Conservation (phyloP, 2,797 vertebrate genomes). For the Macropus fuliginosus region DNA sequence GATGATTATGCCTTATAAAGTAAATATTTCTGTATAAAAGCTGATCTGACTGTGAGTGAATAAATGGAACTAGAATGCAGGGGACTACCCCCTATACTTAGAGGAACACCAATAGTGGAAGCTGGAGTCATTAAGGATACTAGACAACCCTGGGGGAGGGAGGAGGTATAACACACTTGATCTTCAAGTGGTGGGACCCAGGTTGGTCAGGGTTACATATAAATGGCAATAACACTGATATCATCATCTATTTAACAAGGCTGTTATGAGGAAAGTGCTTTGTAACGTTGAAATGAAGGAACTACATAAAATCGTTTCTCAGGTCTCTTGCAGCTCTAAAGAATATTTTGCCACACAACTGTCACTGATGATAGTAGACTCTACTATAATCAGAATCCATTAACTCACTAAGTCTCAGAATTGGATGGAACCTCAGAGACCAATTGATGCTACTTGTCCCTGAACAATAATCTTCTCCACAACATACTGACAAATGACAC, state of each 20-base stretch:
- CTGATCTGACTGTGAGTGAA: not conserved
- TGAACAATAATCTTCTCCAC: not conserved
- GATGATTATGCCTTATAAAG: not conserved
- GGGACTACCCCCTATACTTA: not conserved
- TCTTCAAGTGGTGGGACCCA: not conserved
- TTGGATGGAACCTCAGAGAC: not conserved
- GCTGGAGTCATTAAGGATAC: not conserved
- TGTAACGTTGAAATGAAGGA: not conserved
- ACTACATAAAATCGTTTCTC: not conserved
- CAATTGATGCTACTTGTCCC: not conserved
- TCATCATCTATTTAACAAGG: not conserved
- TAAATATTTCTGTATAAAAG: not conserved
- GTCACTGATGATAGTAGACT: not conserved
- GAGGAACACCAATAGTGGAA: not conserved
- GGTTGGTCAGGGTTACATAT: not conserved
- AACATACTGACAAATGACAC: not conserved
- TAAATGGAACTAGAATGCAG: not conserved
- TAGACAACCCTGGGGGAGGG: not conserved
- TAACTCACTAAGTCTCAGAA: not conserved
- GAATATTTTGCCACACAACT: not conserved
- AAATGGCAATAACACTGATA: not conserved
- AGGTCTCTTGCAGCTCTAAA: not conserved
- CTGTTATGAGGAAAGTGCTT: not conserved
- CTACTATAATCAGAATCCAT: not conserved
- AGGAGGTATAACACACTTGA: not conserved